Base-by-base conservation (phyloP, 2,888 invertebrate species). In the Gymnoscelis rufifasciata region DNA sequence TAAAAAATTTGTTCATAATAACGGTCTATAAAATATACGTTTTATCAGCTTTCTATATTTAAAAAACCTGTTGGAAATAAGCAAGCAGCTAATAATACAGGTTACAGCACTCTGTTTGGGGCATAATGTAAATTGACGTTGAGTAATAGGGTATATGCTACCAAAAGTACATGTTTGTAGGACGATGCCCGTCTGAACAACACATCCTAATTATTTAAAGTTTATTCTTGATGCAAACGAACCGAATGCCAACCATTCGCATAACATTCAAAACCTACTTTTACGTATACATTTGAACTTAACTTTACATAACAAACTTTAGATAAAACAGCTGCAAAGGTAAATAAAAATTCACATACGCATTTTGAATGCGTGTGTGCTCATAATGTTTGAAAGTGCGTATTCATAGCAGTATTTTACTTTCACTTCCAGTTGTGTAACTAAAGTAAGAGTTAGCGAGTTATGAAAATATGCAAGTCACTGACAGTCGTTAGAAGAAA, bases 151-250 rank as follows among this genome's bases (percentile, higher is more conserved):
- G 19, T 19, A 19, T 2, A 5, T 19, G 5, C 5, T 19, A n/a
- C n/a, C n/a, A n/a, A 19, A 19, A 19, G 19, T 19, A 19, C 19
- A 19, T 3, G 19, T 19, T 69, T 68, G 46, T 66, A 64, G 72
- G 68, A 58, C 72, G 58, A 45, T 62, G 66, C 59, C 53, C 57
- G 40, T 23, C 13, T 12, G 15, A 6, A 33, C 24, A 44, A 33
- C 36, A 58, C 57, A 60, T 47, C 60, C 59, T 67, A 65, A 66
- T 71, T 69, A 66, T 62, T 59, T 50, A 54, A 50, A 53, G 56
- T 58, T 59, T 61, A 64, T 68, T 62, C 59, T 54, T 64, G 59
- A 53, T 56, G 46, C 56, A 62, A 66, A 63, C 60, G 57, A 56
- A 60, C 39, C 53, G 46, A 62, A 38, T 52, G 48, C 54, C 51